Evolutionary conservation across 2,797 vertebrate species (phyloP).

Genomic region (Coregonus ussuriensis): DNA sequence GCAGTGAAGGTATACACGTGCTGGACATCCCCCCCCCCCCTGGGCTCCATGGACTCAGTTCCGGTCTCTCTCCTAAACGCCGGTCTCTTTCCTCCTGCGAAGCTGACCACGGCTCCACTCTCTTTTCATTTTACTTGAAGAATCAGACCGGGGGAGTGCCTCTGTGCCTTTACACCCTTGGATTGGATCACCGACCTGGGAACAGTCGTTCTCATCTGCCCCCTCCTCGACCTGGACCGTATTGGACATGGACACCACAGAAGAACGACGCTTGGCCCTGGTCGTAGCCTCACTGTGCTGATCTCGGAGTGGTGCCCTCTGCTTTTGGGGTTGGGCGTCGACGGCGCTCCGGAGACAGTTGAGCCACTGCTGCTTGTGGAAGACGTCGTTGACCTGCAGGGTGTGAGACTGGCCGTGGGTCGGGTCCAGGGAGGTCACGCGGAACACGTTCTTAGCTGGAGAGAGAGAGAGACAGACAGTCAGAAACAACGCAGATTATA

Average conservation of each 20-base stretch:
- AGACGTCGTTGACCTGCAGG: slow-evolving; percentile 90
- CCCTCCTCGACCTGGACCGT: slow-evolving; percentile 65
- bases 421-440: slow-evolving; percentile 85
- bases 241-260: slow-evolving; percentile 49
- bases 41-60: not conserved
- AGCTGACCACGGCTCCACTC: slow-evolving; percentile 76
- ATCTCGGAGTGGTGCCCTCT: slow-evolving; percentile 33
- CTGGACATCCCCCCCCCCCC: not conserved
- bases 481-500: too few species aligned
- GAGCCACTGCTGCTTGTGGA: slow-evolving; percentile 98
- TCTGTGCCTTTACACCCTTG: slow-evolving; percentile 49
- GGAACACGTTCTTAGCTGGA: slow-evolving; percentile 92
- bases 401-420: slow-evolving; percentile 88
- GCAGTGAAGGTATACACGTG: not conserved
- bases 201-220: slow-evolving; percentile 70
- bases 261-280: slow-evolving; percentile 52
- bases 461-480: not conserved
- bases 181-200: slow-evolving; percentile 47
- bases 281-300: slow-evolving; percentile 37
- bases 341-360: slow-evolving; percentile 86
- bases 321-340: slow-evolving; percentile 67
- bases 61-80: slow-evolving; percentile 71
- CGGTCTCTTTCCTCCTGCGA: slow-evolving; percentile 85
- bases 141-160: not conserved
- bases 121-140: slow-evolving; percentile 69